Evolutionary conservation across 2,113 vertebrate species (phyloP).

Genomic region (Abramis brama): DNA sequence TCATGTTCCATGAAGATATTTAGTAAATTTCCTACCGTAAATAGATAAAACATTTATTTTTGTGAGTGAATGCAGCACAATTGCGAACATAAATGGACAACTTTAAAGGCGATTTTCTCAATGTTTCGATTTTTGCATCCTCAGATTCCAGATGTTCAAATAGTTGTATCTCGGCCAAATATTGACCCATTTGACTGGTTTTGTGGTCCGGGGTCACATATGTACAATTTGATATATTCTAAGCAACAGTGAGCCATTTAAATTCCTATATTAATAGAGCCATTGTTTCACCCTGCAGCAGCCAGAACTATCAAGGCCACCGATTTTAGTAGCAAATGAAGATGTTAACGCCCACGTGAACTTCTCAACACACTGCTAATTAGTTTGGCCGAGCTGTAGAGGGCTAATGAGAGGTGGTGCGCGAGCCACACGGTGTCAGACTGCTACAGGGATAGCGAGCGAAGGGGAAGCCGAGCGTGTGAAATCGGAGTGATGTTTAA

Average conservation of each 20-base stretch:
- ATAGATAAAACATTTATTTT: no score
- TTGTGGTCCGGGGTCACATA: no score
- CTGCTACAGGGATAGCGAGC: constrained; percentile 30
- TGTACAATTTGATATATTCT: not conserved
- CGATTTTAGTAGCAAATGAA: constrained; percentile 34
- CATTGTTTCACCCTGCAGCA: not conserved
- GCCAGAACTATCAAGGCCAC: constrained; percentile 13
- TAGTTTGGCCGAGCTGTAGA: constrained; percentile 23
- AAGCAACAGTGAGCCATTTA: not conserved
- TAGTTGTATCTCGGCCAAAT: no score
- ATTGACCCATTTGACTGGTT: no score
- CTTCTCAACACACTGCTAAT: constrained; percentile 48
- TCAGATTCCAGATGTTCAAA: no score
- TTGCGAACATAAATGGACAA: no score
- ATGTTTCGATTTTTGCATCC: no score
- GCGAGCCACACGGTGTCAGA: not conserved
- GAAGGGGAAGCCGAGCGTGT: constrained; percentile 43
- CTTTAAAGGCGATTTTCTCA: no score
- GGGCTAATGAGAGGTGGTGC: constrained; percentile 39
- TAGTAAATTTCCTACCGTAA: no score
- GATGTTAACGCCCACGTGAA: constrained; percentile 33
- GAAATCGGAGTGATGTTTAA: constrained; percentile 59
- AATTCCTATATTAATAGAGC: constrained; percentile 7
- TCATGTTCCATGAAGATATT: no score
- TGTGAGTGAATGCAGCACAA: no score